Conservation (phyloP, 2,113 vertebrate genomes). For the Mionectes macconnelli region DNA sequence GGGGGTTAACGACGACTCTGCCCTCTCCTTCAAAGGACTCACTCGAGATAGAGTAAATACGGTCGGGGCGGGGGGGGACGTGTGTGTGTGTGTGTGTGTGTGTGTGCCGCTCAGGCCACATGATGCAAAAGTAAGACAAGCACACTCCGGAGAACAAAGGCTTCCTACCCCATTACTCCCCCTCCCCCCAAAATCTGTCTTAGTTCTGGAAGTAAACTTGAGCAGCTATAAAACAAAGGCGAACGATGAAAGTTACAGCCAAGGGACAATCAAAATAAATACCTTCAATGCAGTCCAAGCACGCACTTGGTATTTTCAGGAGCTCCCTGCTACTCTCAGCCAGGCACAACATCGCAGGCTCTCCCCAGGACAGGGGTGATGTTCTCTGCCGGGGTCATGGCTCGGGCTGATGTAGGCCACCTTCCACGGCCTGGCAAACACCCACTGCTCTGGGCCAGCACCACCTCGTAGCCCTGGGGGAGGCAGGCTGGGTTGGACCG, state of each 20-base stretch:
- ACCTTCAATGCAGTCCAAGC: conserved; percentile 57
- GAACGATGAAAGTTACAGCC: conserved; percentile 66
- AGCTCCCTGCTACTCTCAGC: background rate
- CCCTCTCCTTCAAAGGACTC: conserved; percentile 59
- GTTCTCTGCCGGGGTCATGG: background rate
- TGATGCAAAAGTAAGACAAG: conserved; percentile 67
- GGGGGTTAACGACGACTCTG: conserved; percentile 71
- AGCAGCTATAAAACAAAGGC: conserved; percentile 68
- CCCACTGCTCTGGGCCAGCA: background rate
- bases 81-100: background rate
- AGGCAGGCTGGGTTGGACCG: background rate
- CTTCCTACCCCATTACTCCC: conserved; percentile 53
- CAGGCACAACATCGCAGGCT: background rate
- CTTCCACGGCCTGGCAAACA: background rate
- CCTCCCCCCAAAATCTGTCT: conserved; percentile 59
- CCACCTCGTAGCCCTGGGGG: background rate
- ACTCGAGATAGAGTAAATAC: conserved; percentile 63
- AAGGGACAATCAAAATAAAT: conserved; percentile 68
- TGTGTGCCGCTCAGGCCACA: conserved; percentile 53
- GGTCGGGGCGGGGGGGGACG: background rate
- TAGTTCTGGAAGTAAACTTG: conserved; percentile 76
- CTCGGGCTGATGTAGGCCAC: background rate
- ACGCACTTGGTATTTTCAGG: conserved; percentile 3
- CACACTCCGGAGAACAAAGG: conserved; percentile 75
- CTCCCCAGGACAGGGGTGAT: background rate